A percentile compares a stretch with the other conserved stretches of the same genome.
Conservation (phyloP, 2,113 vertebrate genomes). For the Cryptomyrus ogoouensis region DNA sequence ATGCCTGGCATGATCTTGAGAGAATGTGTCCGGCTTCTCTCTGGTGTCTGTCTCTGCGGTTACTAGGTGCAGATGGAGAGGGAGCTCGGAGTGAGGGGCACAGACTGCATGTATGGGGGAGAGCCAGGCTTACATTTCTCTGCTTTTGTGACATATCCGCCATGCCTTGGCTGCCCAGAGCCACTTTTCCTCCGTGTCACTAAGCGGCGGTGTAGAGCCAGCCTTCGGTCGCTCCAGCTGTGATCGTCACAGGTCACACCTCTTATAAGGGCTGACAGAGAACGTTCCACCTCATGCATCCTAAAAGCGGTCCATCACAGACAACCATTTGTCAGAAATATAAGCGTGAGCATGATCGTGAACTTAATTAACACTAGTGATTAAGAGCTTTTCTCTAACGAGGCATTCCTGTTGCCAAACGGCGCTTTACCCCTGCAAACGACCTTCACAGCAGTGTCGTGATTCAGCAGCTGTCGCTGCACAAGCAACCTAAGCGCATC, state of each 20-base stretch:
- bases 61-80: background rate
- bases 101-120: background rate
- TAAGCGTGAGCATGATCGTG: slow-evolving; percentile 24
- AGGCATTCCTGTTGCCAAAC: slow-evolving; percentile 21
- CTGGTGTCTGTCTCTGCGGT: background rate
- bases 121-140: background rate
- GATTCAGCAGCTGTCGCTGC: slow-evolving; percentile 37
- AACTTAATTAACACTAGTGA: slow-evolving; percentile 32
- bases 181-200: background rate
- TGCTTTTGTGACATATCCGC: background rate
- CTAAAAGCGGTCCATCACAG: background rate
- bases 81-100: background rate
- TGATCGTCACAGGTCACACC: background rate
- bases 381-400: slow-evolving; percentile 28
- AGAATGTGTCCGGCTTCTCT: background rate
- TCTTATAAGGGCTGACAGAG: background rate
- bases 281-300: background rate
- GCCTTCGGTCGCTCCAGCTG: background rate
- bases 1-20: background rate
- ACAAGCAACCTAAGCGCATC: slow-evolving; percentile 50
- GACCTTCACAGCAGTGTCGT: slow-evolving; percentile 32
- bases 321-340: background rate
- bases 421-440: slow-evolving; percentile 27
- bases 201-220: background rate
- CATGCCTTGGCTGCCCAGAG: background rate